These are phyloP conservation scores for Psittacula derbiana DNA, from an alignment of 2,797 vertebrate species.

Conservation along the genomic window DNA sequence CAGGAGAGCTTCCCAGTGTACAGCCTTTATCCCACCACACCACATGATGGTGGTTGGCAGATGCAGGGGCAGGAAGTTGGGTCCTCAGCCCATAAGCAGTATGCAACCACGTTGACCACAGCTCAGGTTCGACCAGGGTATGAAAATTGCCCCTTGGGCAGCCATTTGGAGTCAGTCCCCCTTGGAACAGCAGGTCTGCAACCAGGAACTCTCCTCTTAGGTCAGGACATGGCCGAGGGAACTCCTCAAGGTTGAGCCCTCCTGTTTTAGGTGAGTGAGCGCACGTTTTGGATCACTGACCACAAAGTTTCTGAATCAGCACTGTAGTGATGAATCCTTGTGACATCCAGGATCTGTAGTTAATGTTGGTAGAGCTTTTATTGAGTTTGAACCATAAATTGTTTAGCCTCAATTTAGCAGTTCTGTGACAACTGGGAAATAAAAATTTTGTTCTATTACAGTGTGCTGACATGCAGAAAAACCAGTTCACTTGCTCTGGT, in stretches of 20 bases:
- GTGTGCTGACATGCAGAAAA: not conserved
- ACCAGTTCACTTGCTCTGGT: not conserved
- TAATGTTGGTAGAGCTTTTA: not conserved
- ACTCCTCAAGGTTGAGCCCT: not conserved
- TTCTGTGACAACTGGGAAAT: not conserved
- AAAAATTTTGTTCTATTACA: not conserved
- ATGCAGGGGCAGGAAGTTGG: not conserved
- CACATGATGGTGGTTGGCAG: not conserved
- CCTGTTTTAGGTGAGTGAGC: not conserved
- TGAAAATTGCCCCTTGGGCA: not conserved
- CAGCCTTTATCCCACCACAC: not conserved
- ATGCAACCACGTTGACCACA: not conserved
- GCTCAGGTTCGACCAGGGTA: not conserved
- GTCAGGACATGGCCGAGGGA: not conserved
- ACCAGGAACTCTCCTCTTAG: not conserved
- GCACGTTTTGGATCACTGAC: not conserved
- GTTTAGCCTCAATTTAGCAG: not conserved
- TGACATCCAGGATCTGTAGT: not conserved
- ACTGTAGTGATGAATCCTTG: not conserved
- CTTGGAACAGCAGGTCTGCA: not conserved
- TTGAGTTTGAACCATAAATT: not conserved
- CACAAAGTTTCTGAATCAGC: not conserved
- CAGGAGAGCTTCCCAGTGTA: not conserved
- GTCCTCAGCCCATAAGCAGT: not conserved
- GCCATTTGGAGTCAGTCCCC: not conserved